A percentile compares a stretch with the other conserved stretches of the same genome.
Conservation (phyloP, 1,140 invertebrate species). For the Macrobrachium nipponense region DNA sequence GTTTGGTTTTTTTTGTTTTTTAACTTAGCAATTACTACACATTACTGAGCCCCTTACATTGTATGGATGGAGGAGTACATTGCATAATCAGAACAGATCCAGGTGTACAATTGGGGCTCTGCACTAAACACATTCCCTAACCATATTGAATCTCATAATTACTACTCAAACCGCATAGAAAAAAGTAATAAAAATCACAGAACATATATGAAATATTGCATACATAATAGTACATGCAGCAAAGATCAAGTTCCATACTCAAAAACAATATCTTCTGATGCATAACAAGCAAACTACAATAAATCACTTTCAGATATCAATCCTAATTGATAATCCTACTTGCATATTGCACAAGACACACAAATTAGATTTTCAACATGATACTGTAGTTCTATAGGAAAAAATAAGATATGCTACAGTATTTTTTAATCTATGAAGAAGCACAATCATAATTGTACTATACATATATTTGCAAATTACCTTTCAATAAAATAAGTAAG, state of each 20-base stretch:
- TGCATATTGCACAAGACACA: slow-evolving; percentile 51
- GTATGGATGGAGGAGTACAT: slow-evolving; percentile 51
- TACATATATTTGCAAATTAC: too few relatives aligned
- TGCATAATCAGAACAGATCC: slow-evolving; percentile 41
- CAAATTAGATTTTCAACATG: slow-evolving; percentile 14
- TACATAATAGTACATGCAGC: slow-evolving; percentile 46
- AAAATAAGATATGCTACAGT: slow-evolving; percentile 16
- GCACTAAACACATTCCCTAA: slow-evolving; percentile 39
- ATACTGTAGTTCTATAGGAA: slow-evolving; percentile 14
- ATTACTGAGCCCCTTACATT: slow-evolving; percentile 33
- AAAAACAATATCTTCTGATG: slow-evolving; percentile 32
- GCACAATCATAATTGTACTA: slow-evolving; percentile 32
- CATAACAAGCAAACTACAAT: slow-evolving; percentile 42
- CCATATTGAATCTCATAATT: slow-evolving; percentile 42
- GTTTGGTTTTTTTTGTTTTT: slow-evolving; percentile 10
- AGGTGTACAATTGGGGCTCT: slow-evolving; percentile 21
- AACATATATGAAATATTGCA: slow-evolving; percentile 44
- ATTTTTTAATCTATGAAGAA: slow-evolving; percentile 8
- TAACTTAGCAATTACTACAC: slow-evolving; percentile 25
- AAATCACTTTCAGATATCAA: slow-evolving; percentile 51
- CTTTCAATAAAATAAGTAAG: too few relatives aligned
- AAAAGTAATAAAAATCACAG: slow-evolving; percentile 51
- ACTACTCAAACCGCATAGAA: slow-evolving; percentile 42
- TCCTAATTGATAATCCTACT: slow-evolving; percentile 38
- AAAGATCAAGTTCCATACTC: slow-evolving; percentile 23